Conservation (phyloP, 2,113 vertebrate species). For the Chlorodrepanis virens region DNA sequence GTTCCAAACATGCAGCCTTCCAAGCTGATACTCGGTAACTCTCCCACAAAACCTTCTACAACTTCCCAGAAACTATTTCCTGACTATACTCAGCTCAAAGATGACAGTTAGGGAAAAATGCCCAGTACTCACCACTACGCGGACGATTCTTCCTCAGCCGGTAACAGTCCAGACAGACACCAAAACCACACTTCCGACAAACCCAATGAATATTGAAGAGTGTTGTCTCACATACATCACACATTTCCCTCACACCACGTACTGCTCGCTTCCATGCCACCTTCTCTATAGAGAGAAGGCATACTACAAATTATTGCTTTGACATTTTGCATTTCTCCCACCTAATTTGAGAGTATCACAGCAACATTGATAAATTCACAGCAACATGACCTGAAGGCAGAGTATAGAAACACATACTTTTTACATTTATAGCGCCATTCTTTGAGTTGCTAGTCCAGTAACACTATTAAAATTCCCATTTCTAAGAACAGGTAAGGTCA, state of each 20-base stretch:
- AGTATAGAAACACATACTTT: neutral
- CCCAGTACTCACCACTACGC: slow-evolving; percentile 81
- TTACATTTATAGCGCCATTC: neutral
- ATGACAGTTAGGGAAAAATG: neutral
- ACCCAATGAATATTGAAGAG: slow-evolving; percentile 99
- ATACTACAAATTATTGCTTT: neutral
- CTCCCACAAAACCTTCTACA: neutral
- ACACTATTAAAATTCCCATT: neutral
- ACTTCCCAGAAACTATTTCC: neutral
- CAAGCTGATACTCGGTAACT: neutral
- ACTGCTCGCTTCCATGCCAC: slow-evolving; percentile 98
- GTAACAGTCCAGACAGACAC: slow-evolving; percentile 97
- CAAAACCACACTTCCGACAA: slow-evolving; percentile 97
- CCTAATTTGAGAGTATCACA: neutral
- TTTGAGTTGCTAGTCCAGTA: neutral
- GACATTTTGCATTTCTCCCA: neutral
- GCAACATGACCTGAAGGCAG: neutral
- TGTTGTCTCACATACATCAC: slow-evolving; percentile 96
- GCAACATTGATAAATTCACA: neutral
- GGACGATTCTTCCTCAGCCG: slow-evolving; percentile 90
- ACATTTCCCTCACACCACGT: slow-evolving; percentile 95
- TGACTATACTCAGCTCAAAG: neutral
- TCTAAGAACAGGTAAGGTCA: neutral
- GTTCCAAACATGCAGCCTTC: neutral
- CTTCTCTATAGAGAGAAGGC: slow-evolving; percentile 82